A percentile compares a stretch with the other conserved stretches of the same genome.
Conservation (phyloP, 2,888 invertebrate species). For the Cryptus armator region DNA sequence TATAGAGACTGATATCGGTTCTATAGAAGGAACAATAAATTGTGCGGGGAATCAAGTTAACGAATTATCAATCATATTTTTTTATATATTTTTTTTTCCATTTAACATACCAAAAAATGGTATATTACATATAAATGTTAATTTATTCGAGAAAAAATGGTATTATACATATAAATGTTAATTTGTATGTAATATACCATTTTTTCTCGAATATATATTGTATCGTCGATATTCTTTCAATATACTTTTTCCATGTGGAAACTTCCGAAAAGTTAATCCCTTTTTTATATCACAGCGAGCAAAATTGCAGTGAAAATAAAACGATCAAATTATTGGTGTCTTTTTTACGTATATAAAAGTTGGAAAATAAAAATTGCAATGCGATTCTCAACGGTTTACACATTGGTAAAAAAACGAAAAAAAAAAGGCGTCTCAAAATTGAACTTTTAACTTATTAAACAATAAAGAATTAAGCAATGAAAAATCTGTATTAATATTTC, state of each 20-base stretch:
- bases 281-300: background rate
- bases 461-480: background rate
- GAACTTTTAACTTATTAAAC: background rate
- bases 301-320: background rate
- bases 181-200: too few species aligned
- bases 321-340: background rate
- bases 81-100: too few species aligned
- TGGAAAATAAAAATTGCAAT: background rate
- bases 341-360: background rate
- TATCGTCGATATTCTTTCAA: too few species aligned
- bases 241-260: too few species aligned
- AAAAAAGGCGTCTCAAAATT: background rate
- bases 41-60: background rate
- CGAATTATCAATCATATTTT: background rate
- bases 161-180: too few species aligned
- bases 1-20: constrained; percentile 33
- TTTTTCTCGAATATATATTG: too few species aligned
- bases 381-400: background rate
- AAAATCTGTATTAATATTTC: background rate
- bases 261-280: background rate
- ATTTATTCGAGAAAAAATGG: too few species aligned
- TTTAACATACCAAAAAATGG: too few species aligned
- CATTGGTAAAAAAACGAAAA: background rate
- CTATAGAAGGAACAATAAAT: background rate
- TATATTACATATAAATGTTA: too few species aligned